phyloP scores from a whole-genome alignment of 2,888 invertebrate species.

The Acleris laterana region DNA sequence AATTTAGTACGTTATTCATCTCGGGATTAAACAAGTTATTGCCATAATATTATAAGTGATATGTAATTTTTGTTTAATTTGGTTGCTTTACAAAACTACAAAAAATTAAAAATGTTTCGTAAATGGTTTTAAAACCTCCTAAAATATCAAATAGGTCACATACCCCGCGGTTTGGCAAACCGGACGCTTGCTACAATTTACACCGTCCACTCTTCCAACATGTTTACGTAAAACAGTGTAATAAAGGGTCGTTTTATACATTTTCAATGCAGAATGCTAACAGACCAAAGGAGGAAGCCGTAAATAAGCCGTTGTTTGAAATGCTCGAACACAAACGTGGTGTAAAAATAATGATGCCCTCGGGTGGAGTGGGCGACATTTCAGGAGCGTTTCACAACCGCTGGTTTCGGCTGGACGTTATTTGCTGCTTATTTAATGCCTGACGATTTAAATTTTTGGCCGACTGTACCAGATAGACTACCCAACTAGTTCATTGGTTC shows the following conservation, averaged over 20 bases:
- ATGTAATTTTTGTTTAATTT: not conserved
- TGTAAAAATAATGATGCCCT: slow-evolving; percentile 64
- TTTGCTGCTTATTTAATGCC: slow-evolving; percentile 5
- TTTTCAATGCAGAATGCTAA: slow-evolving; percentile 22
- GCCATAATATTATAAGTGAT: too few species aligned
- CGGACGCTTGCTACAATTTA: slow-evolving; percentile 8
- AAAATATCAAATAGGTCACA: not conserved
- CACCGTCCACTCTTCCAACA: slow-evolving; percentile 4
- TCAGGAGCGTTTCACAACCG: slow-evolving; percentile 54
- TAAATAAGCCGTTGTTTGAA: slow-evolving; percentile 74
- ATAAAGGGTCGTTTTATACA: slow-evolving; percentile 13
- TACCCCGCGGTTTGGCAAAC: slow-evolving; percentile 13
- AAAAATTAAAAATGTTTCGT: not conserved
- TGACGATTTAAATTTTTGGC: slow-evolving; percentile 13
- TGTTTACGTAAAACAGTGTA: slow-evolving; percentile 7
- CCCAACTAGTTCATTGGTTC: too few species aligned
- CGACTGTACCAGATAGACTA: too few species aligned
- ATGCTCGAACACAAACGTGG: slow-evolving; percentile 61
- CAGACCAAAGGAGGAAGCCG: slow-evolving; percentile 52
- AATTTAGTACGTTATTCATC: too few species aligned
- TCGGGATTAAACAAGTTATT: too few species aligned
- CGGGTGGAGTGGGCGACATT: slow-evolving; percentile 59
- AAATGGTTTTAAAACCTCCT: not conserved
- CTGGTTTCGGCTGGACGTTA: not conserved
- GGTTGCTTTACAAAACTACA: not conserved